Percentiles rank a stretch among this genome's conserved stretches.
Conservation (phyloP, 2,113 vertebrate genomes). For the Trogon surrucura region DNA sequence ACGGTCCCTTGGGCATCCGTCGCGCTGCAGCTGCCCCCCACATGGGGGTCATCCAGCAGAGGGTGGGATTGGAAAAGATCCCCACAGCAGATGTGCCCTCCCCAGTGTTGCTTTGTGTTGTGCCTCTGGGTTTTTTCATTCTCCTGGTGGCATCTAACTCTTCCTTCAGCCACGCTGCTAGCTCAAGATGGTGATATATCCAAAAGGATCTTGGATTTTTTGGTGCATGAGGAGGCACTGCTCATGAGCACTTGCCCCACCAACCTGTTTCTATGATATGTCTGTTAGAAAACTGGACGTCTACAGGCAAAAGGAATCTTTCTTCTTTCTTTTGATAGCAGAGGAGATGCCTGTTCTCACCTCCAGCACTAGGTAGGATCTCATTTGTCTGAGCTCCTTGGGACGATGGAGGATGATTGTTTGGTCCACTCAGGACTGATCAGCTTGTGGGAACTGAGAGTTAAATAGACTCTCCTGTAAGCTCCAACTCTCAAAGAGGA, state of each 20-base stretch:
- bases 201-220: neutral
- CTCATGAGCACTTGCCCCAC: neutral
- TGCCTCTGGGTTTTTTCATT: neutral
- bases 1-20: fast-evolving
- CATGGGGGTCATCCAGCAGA: fast-evolving
- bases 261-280: neutral
- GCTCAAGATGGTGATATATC: neutral
- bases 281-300: neutral
- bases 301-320: neutral
- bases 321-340: neutral
- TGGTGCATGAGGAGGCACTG: neutral
- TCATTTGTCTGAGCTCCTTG: neutral
- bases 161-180: neutral
- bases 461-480: neutral
- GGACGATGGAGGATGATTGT: neutral
- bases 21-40: neutral
- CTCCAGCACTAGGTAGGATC: neutral
- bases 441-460: neutral
- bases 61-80: neutral
- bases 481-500: neutral
- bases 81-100: neutral
- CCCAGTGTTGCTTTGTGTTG: neutral
- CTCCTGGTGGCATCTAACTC: neutral
- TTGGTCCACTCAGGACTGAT: neutral
- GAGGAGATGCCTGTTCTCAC: neutral